Evolutionary conservation across 1,140 invertebrate genomes (phyloP).

Genomic region (Leguminivora glycinivorella): DNA sequence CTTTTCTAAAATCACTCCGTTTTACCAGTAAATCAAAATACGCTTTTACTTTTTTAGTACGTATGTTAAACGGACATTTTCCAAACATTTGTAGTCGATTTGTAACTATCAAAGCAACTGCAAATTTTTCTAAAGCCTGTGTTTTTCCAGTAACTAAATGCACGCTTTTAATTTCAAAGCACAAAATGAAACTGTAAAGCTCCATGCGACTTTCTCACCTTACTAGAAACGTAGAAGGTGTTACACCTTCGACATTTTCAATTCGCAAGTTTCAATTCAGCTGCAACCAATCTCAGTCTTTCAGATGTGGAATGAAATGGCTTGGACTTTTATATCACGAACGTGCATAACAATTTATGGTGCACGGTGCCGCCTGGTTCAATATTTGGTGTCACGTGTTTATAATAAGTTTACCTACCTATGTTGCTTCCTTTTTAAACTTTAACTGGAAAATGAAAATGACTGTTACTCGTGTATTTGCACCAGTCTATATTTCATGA

Average conservation of each 20-base stretch:
- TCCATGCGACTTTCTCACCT: neutral
- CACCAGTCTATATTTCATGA: too few species aligned
- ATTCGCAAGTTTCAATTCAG: slow-evolving; percentile 9
- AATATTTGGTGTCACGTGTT: slow-evolving; percentile 3
- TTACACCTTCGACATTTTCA: slow-evolving; percentile 7
- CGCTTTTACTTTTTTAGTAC: neutral
- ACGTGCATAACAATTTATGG: slow-evolving; percentile 20
- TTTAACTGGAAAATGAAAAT: too few species aligned
- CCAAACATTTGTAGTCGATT: too few species aligned
- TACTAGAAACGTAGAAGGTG: neutral
- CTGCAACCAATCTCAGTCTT: slow-evolving; percentile 25
- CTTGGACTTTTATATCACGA: slow-evolving; percentile 6
- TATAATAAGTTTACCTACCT: too few species aligned
- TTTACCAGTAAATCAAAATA: neutral
- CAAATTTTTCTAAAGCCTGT: too few species aligned
- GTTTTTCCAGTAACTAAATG: too few species aligned
- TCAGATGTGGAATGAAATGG: slow-evolving; percentile 18
- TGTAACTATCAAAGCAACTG: too few species aligned
- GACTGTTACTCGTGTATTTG: too few species aligned
- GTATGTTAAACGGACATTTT: too few species aligned
- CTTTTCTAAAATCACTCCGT: too few species aligned
- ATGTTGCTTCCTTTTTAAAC: too few species aligned
- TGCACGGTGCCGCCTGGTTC: neutral
- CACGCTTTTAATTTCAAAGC: neutral
- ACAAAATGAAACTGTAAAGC: neutral